Conservation (phyloP, 2,888 invertebrate species). For the Anthophora plumipes region DNA sequence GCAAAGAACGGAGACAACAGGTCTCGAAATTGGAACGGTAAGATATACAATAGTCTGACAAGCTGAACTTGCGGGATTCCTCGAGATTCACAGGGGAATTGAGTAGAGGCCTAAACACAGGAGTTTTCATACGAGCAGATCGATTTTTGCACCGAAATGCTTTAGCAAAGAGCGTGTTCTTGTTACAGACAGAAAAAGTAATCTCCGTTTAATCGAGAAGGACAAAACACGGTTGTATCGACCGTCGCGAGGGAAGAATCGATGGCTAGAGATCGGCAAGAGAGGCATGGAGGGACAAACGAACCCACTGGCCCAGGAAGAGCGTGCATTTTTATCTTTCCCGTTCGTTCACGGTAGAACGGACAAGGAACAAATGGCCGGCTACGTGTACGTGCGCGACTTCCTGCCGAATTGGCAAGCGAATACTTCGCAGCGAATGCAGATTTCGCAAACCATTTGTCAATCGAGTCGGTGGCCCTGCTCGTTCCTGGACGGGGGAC, state of each 20-base stretch:
- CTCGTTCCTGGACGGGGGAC: slow-evolving; percentile 70
- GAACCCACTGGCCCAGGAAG: slow-evolving; percentile 27
- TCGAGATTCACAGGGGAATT: no score
- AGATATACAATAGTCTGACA: no score
- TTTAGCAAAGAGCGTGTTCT: neutral
- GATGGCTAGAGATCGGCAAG: slow-evolving; percentile 41
- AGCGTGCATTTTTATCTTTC: slow-evolving; percentile 66
- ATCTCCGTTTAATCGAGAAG: neutral
- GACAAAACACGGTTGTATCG: slow-evolving; percentile 1
- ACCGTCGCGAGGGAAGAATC: slow-evolving; percentile 49
- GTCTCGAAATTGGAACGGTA: no score
- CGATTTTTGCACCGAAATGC: neutral
- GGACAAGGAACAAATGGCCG: slow-evolving; percentile 71
- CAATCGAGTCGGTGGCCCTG: slow-evolving; percentile 73
- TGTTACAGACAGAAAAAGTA: neutral
- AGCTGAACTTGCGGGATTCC: no score
- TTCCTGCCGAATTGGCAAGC: slow-evolving; percentile 75
- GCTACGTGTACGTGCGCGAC: slow-evolving; percentile 67
- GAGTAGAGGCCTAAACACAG: no score
- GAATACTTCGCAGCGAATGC: slow-evolving; percentile 78
- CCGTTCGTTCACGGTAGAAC: slow-evolving; percentile 68
- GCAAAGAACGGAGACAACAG: no score
- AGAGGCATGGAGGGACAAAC: slow-evolving; percentile 41
- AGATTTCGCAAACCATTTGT: slow-evolving; percentile 82
- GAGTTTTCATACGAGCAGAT: neutral